phyloP scores from a whole-genome alignment of 2,113 vertebrate genomes.

The Oreochromis aureus region DNA sequence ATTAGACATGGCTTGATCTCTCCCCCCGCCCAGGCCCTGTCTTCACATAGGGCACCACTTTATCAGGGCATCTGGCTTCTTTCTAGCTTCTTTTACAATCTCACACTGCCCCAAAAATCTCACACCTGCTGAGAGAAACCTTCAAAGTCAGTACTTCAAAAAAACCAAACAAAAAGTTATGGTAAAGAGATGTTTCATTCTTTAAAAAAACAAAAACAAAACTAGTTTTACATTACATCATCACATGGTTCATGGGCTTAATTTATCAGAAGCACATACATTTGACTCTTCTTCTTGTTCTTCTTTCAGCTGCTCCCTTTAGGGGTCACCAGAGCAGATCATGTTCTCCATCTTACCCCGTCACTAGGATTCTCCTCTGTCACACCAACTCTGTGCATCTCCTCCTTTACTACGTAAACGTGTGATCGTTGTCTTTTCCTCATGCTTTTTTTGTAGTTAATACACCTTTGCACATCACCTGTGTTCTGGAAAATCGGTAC shows the following conservation, averaged over 20 bases:
- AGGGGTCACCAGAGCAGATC: neutral
- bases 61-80: neutral
- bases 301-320: neutral
- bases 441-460: neutral
- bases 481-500: neutral
- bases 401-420: neutral
- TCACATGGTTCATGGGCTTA: neutral
- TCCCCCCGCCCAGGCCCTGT: neutral
- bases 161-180: neutral
- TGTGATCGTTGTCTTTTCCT: neutral
- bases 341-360: neutral
- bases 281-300: neutral
- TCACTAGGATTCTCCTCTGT: neutral
- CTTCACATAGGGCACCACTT: neutral
- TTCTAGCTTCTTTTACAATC: neutral
- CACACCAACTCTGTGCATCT: neutral
- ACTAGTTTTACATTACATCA: neutral
- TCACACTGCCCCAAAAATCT: neutral
- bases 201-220: neutral
- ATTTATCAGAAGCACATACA: neutral
- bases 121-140: neutral
- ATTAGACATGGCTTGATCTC: neutral
- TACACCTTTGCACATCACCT: neutral
- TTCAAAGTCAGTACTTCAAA: neutral
- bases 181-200: neutral